Percentiles rank a stretch among this genome's conserved stretches.
Evolutionary conservation across 2,113 vertebrate species (phyloP).

Genomic region (Petaurus breviceps): DNA sequence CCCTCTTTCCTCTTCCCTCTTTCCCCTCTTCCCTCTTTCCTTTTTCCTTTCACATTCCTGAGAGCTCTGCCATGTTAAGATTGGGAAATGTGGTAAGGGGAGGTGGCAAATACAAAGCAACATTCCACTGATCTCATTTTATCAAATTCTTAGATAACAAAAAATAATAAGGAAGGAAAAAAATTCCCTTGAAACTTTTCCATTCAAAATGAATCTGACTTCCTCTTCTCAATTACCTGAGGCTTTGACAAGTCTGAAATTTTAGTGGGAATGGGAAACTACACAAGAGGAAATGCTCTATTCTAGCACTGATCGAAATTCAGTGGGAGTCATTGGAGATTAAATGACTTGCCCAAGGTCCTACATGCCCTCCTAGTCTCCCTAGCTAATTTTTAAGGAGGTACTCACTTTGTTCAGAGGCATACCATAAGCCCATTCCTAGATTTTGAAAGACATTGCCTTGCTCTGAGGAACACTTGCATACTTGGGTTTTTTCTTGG

Average conservation of each 20-base stretch:
- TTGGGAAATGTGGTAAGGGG: neutral
- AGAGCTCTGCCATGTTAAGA: neutral
- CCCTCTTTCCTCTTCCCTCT: too few relatives aligned
- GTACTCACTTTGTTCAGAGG: neutral
- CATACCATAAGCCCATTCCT: neutral
- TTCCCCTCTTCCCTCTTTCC: too few relatives aligned
- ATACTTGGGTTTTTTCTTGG: too few relatives aligned
- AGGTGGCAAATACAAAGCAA: neutral
- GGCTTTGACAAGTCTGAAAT: conserved; percentile 87
- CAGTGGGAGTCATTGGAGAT: neutral
- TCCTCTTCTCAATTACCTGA: conserved; percentile 83
- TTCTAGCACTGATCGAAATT: neutral
- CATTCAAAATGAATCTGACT: conserved; percentile 86
- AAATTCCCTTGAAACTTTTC: conserved; percentile 87
- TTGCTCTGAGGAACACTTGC: neutral
- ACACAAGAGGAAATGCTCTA: neutral
- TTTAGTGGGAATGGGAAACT: neutral
- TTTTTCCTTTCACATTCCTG: too few relatives aligned
- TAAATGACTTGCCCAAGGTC: neutral
- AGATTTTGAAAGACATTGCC: conserved; percentile 14
- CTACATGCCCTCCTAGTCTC: neutral
- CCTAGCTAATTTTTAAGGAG: neutral
- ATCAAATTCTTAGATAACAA: neutral
- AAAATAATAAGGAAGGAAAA: too few relatives aligned
- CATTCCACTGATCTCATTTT: neutral